Evolutionary conservation across 2,797 vertebrate species (phyloP), one percentile per base, ranked within the genome.

Genomic region (Lateolabrax maculatus): DNA sequence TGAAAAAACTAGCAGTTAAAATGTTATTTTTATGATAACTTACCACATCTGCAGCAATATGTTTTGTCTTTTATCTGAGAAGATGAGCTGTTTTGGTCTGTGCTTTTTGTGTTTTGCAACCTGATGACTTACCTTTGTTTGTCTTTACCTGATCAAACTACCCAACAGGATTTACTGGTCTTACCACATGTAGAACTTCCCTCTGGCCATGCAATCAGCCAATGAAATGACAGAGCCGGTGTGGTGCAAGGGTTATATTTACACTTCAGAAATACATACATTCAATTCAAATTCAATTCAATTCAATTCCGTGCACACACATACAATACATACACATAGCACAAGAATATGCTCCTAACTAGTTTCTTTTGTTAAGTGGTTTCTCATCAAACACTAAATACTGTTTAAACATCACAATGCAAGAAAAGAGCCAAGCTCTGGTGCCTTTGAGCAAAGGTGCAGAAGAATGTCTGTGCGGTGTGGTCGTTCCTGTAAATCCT

Each of bases 81-180:
- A 18, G 29, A 36, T 5, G 16, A 44, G 48, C 49, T 71, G n/a
- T 44, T 69, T 46, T 34, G 41, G 39, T 53, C n/a, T 27, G 37
- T 16, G 18, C 16, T 23, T 18, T 19, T 0, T 7, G 29, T 5
- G 49, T 71, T 58, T 52, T 55, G 3, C 19, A 1, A 36, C 27
- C 46, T 2, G 5, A 23, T 34, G n/a, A 70, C 52, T 55, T 16
- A 11, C 18, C 67, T 72, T 53, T 71, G 25, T 75, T 68, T 77
- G 18, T 16, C n/a, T 67, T 36, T 7, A 4, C 36, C 9, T 0
- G 23, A 63, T 27, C 7, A 43, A 51, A 68, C 21, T 2, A 21
- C 74, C 36, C 52, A 84, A 89, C 91, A 3, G 62, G 85, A 85
- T 77, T 43, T 39, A 12, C 83, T 0, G 12, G 71, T 71, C 19